These are phyloP conservation scores for Cephus pulcher DNA, from an alignment of 2,888 invertebrate genomes.

Conservation along the genomic window DNA sequence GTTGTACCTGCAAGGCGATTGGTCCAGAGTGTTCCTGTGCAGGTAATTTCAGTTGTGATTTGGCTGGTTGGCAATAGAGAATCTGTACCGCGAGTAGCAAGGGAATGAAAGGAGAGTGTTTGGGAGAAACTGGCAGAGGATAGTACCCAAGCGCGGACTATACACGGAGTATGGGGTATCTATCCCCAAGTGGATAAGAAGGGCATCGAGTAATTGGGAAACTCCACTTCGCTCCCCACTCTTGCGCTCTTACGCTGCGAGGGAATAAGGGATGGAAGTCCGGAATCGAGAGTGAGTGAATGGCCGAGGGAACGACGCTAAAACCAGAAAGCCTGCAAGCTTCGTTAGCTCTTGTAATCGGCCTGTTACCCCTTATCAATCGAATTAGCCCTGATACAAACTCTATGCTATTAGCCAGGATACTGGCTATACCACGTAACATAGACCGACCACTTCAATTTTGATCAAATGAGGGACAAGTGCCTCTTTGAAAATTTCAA, in stretches of 20 bases:
- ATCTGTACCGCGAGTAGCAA: background rate
- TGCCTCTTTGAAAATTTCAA: background rate
- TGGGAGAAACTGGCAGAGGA: background rate
- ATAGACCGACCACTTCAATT: background rate
- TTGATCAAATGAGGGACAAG: background rate
- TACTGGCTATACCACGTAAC: background rate
- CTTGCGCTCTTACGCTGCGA: background rate
- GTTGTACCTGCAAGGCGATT: constrained; percentile 7
- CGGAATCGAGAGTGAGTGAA: constrained; percentile 15
- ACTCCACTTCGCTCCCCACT: constrained; percentile 18
- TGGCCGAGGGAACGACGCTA: constrained; percentile 25
- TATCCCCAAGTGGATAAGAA: constrained; percentile 23
- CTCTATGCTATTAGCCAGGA: background rate
- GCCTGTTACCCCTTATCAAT: constrained; percentile 47
- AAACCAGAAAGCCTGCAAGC: constrained; percentile 34
- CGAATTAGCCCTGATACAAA: constrained; percentile 42
- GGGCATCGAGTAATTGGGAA: constrained; percentile 32
- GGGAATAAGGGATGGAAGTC: background rate
- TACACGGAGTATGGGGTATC: background rate
- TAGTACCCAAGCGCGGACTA: background rate
- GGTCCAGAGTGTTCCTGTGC: constrained; percentile 11
- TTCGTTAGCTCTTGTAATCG: constrained; percentile 41
- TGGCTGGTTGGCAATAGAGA: constrained; percentile 13
- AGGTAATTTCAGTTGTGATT: constrained; percentile 18
- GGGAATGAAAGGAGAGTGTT: background rate